Evolutionary conservation across 2,113 vertebrate species (phyloP), one percentile per base, ranked within the genome.

Genomic region (Oncorhynchus kisutch): DNA sequence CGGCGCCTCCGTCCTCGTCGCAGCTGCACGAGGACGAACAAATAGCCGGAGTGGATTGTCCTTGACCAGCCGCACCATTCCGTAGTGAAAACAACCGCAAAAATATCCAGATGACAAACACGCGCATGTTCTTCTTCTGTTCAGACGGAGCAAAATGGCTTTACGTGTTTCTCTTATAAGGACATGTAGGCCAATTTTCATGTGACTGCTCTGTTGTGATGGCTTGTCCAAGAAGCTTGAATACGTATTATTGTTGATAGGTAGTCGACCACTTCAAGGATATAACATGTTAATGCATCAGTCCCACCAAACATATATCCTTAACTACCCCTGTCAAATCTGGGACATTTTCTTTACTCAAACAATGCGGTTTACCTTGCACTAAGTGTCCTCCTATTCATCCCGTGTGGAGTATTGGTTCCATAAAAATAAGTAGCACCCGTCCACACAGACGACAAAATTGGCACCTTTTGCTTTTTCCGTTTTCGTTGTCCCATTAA

Each of bases 1-100:
- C 96, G 68, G 96, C 96, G 65, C 94, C 94, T 82, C 95, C 94
- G 90, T 98, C 96, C 75, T 95, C 95, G 91, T 97, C 95, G 91
- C 96, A 97, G 94, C 93, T 95, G 91, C 96, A 99, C 74, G 93
- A 91, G 80, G 94, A 91, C 78, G 95, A 93, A 78, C 96, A 98
- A 4, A 94, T 93, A 74, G 94, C 90, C 60, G 93, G 91, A 60
- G 93, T 89, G 64, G 92, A 93, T 85, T 92, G 93, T 84, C 94
- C 94, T 84, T 94, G 94, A 91, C 94, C 92, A 79, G 92, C 85
- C 78, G 92, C 90, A 83, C 91, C 89, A 78, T 90, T 82, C 27
- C 87, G 54, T n/a, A 75, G 87, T 45, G 92, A 79, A 70, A 89
- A 88, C 70, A 88, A 85, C 78, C 90, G 88, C 74, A 91, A 78